Evolutionary conservation across 2,797 vertebrate species (phyloP), one percentile per base, ranked within the genome.

Genomic region (Petrocephalus schoutedeni): DNA sequence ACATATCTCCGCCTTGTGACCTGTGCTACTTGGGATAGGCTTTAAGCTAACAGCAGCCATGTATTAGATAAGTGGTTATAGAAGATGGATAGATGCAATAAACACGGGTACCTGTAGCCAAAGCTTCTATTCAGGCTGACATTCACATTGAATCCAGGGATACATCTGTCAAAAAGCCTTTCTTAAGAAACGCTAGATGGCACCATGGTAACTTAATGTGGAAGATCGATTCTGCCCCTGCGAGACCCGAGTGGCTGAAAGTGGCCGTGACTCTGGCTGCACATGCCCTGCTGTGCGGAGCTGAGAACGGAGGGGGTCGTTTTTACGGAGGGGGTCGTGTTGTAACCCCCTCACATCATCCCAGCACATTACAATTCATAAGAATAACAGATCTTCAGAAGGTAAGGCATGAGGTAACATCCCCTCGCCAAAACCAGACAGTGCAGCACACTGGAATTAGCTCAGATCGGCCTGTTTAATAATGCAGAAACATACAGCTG

Each of bases 381-480:
- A 1, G 61, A 67, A 32, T 14, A 6, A 71, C 64, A 71, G 28
- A 16, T 36, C 32, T 3, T 36, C 64, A 23, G 1, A 67, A 67
- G 23, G 23, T 77, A 45, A 19, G 36, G 36, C 71, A 45, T 3
- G 0, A 6, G 41, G 64, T 64, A 21, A n/a, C 36, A 56, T 85
- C 21, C 36, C 57, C 28, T 51, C 88, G 85, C 28, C 64, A 90
- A 87, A 74, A 23, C 9, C 23, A 57, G 86, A 5, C 21, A 56
- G 32, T 28, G 36, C 88, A 85, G 84, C 59, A 53, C 53, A 36
- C 32, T 36, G 88, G 91, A 92, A 92, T 89, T 90, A 91, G 92
- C 91, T 93, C 91, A 91, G 85, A 91, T 91, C 92, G 91, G 84
- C 4, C 82, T 53, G 90, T 90, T 90, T 92, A 92, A 92, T 93